Base-by-base conservation (phyloP, 2,113 vertebrate genomes). In the Tupaia chinensis region DNA sequence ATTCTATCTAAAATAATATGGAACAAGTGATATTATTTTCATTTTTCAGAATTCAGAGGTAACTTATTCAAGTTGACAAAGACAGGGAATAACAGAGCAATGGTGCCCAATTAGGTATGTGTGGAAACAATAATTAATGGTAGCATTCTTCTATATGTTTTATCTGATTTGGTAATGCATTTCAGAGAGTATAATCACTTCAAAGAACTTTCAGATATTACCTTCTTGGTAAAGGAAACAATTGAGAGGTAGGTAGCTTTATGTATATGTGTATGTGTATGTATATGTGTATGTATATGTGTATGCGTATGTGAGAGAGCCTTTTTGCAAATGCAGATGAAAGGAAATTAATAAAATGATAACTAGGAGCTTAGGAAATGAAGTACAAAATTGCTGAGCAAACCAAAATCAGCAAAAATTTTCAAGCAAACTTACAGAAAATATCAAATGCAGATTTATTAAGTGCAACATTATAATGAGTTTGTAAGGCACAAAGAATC, bases 401-500 rank as follows among this genome's bases (percentile, higher is more conserved):
- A 96, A 91, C 7, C 69, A 82, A 97, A 96, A 94, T 94, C 89
- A 90, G 92, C 76, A 89, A 95, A 92, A 85, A 83, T 34, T 94
- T 93, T 94, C 80, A 92, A 96, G 84, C 32, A 76, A 97, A 94
- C 29, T 65, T 87, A 93, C 34, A 93, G 68, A 94, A 90, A 96
- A 82, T 70, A 97, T 84, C 92, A 91, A 95, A 93, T 88, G 56
- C 53, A 92, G 93, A 98, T 97, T 97, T 97, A 97, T 97, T 96
- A 95, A 94, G 94, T 96, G 93, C 77, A 93, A 96, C 22, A 53
- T 87, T 78, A 89, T 85, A 90, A 96, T 97, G 95, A 74, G 87
- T 72, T 97, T 92, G 54, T 78, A 90, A 96, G 84, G 73, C 93
- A 92, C 32, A 78, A 92, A 22, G 65, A 84, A 95, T 95, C 79